Percentiles rank a stretch among this genome's conserved stretches.
phyloP scores from a whole-genome alignment of 2,888 invertebrate genomes.

The Cephonodes hylas region DNA sequence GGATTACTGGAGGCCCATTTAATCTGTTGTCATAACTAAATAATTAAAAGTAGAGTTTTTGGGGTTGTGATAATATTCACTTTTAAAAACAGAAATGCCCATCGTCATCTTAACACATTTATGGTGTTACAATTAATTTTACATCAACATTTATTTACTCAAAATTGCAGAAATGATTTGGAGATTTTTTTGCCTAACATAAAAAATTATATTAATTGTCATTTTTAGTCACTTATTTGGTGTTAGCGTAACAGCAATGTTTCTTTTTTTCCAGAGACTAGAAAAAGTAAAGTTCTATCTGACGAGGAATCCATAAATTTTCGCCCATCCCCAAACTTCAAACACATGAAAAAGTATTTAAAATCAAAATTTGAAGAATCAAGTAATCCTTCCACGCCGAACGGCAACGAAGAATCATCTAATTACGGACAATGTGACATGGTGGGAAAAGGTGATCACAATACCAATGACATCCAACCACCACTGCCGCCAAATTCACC shows the following conservation, averaged over 20 bases:
- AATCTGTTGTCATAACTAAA: no score
- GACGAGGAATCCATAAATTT: conserved; percentile 52
- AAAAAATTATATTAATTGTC: no score
- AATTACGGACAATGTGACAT: background rate
- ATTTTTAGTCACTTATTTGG: no score
- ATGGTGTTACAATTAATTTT: no score
- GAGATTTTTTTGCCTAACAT: no score
- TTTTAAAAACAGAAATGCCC: no score
- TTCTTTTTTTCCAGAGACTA: background rate
- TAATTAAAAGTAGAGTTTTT: no score
- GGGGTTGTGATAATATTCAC: no score
- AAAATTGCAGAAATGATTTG: no score
- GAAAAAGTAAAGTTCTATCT: conserved; percentile 7
- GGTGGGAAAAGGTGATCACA: conserved; percentile 5
- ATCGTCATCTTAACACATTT: no score
- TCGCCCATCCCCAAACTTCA: conserved; percentile 57
- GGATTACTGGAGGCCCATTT: no score
- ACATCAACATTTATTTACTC: no score
- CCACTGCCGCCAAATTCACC: conserved; percentile 51
- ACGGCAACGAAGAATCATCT: background rate
- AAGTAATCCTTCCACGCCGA: background rate
- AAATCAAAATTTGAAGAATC: conserved; percentile 34
- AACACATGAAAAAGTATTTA: conserved; percentile 63
- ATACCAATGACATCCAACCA: conserved; percentile 34
- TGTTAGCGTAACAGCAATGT: background rate